These are phyloP conservation scores for Eudemis profundana DNA, from an alignment of 2,888 invertebrate species.

Conservation along the genomic window DNA sequence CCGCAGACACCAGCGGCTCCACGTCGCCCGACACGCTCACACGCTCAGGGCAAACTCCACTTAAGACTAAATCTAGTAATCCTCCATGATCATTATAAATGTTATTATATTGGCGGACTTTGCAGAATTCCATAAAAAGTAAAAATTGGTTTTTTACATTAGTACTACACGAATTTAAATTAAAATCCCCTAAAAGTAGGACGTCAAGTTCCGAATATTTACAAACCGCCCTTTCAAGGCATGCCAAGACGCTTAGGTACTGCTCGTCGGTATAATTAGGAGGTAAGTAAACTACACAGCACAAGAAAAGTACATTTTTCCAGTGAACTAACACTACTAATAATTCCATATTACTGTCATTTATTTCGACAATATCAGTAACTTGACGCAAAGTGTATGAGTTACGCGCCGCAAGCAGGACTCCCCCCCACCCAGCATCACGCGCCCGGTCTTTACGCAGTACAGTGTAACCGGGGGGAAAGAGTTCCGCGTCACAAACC, in stretches of 20 bases:
- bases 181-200: constrained; percentile 4
- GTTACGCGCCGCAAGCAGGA: neutral
- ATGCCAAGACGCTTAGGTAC: neutral
- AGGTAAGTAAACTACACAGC: neutral
- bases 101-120: neutral
- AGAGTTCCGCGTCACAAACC: constrained; percentile 1
- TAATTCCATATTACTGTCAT: neutral
- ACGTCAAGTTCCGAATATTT: neutral
- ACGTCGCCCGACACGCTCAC: neutral
- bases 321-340: neutral
- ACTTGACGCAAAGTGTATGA: neutral
- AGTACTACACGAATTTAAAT: neutral
- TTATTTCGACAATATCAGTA: neutral
- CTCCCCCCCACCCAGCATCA: constrained; percentile 8
- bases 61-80: neutral
- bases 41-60: neutral
- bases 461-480: neutral
- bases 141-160: neutral
- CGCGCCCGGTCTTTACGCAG: neutral
- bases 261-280: neutral
- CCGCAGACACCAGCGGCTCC: constrained; percentile 3
- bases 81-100: neutral
- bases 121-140: constrained; percentile 3
- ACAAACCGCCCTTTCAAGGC: constrained; percentile 1
- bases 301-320: neutral